Base-by-base conservation (phyloP, 1,140 invertebrate genomes). In the Euglossa dilemma region DNA sequence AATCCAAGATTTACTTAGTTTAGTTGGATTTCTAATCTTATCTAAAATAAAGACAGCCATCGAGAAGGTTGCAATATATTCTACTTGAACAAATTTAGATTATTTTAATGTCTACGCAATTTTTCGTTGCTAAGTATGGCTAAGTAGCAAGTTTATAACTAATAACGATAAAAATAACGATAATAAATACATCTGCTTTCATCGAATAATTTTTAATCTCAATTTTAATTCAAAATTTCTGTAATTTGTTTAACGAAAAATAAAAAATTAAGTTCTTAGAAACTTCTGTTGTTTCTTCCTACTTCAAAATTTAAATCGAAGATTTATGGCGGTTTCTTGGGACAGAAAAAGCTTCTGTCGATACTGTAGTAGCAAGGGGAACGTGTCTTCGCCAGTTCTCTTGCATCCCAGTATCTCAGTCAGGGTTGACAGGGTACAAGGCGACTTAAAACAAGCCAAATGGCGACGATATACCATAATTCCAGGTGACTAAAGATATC, bases 401-500 rank as follows among this genome's bases (percentile, higher is more conserved):
- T n/a, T 45, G 23, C 23, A 36, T 52, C 20, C 2, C 36, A 18
- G 18, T 52, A 54, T 81, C 12, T 57, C 25, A n/a, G n/a, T 57
- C 52, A 45, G 7, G 45, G 43, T 43, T 75, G 61, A 76, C 80
- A 75, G 6, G 8, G 25, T 57, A 75, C 72, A 77, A 54, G 75
- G n/a, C 43, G 45, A 63, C 8, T 57, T 52, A 57, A 59, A 43
- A 36, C 64, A 23, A 8, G 57, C 50, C 47, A 79, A 75, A 84
- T 69, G 67, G 50, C 52, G 45, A 74, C 25, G 63, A 66, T 84
- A 69, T 50, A 71, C 45, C 57, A 64, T 72, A 73, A 82, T 47
- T 86, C 25, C 54, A 61, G 72, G 70, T 81, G 72, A 72, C n/a
- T 86, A 81, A 86, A 72, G 71, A 85, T 70, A 85, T 85, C 64